These are phyloP conservation scores for Poecile montanus DNA, from an alignment of 2,797 vertebrate species.

Conservation along the genomic window DNA sequence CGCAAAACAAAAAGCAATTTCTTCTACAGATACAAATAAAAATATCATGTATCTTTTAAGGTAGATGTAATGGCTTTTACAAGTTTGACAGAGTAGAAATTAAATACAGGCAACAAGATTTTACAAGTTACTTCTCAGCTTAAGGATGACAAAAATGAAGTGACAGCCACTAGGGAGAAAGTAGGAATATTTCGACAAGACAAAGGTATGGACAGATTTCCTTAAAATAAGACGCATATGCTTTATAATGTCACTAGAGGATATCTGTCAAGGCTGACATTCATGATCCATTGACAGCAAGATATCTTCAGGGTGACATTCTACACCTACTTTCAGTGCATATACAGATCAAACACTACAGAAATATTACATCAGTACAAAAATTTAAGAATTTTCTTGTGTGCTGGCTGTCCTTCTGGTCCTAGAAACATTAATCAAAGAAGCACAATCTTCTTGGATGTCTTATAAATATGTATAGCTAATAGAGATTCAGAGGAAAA, in stretches of 20 bases:
- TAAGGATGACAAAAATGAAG: neutral
- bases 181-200: neutral
- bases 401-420: neutral
- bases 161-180: neutral
- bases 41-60: neutral
- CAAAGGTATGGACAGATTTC: neutral
- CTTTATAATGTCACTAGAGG: neutral
- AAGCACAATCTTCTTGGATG: neutral
- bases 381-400: neutral
- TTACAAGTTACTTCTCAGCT: neutral
- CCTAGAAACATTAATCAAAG: neutral
- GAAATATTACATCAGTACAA: neutral
- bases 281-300: neutral
- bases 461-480: neutral
- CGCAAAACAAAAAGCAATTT: neutral
- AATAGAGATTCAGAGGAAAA: neutral
- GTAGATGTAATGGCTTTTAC: neutral
- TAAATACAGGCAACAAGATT: constrained; percentile 3
- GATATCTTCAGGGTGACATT: neutral
- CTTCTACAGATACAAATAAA: neutral
- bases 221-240: constrained; percentile 2
- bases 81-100: neutral
- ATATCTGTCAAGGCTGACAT: constrained; percentile 6
- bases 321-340: neutral
- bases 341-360: neutral